These are phyloP conservation scores for Baccha elongata DNA, from an alignment of 2,888 invertebrate genomes.

Conservation along the genomic window DNA sequence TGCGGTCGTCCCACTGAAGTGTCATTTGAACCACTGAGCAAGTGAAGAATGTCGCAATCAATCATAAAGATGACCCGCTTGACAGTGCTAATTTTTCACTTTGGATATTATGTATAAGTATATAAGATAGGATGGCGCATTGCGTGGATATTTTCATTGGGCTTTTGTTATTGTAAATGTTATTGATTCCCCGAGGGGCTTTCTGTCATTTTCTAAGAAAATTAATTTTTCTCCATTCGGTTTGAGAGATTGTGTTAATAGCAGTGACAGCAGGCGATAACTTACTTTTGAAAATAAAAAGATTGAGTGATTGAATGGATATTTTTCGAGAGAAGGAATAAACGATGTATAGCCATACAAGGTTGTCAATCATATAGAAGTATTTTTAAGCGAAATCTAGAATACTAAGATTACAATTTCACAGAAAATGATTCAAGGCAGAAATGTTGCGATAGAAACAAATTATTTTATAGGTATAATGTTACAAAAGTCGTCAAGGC, in stretches of 20 bases:
- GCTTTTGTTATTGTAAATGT: constrained; percentile 49
- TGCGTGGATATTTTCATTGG: constrained; percentile 29
- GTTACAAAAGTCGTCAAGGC: no score
- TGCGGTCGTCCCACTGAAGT: constrained; percentile 41
- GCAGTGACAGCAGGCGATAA: constrained; percentile 35
- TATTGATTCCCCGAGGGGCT: constrained; percentile 54
- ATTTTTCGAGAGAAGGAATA: neutral
- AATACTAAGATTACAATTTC: no score
- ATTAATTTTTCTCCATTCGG: constrained; percentile 46
- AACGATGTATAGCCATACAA: neutral
- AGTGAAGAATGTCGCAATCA: constrained; percentile 68
- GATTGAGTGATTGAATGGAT: constrained; percentile 21
- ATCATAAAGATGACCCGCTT: constrained; percentile 70
- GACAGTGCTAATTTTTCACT: constrained; percentile 69
- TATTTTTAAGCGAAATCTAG: no score
- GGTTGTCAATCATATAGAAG: neutral
- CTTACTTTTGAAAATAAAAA: constrained; percentile 8
- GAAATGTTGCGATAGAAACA: no score
- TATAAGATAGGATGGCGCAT: neutral
- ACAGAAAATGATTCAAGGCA: no score
- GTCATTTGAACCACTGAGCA: constrained; percentile 64
- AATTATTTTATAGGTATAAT: no score
- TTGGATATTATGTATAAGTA: constrained; percentile 11
- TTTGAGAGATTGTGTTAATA: constrained; percentile 24
- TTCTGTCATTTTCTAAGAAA: constrained; percentile 54